Evolutionary conservation across 2,797 vertebrate genomes (phyloP).

Genomic region (Phataginus tricuspis): DNA sequence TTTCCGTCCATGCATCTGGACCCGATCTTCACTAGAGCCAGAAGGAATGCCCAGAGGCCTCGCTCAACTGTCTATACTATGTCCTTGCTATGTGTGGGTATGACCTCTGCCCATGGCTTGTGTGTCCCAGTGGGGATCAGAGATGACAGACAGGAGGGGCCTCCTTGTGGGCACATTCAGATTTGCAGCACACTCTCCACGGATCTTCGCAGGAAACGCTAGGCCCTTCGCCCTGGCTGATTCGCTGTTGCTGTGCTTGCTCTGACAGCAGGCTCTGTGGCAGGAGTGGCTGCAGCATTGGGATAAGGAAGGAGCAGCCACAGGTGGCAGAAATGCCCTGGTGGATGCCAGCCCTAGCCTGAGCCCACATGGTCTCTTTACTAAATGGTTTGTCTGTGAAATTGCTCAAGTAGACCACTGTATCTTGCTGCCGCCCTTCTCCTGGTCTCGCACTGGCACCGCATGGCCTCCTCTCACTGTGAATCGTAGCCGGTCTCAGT

Average conservation of each 20-base stretch:
- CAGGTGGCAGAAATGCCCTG: not conserved
- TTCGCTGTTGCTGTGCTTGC: not conserved
- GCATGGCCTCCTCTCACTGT: conserved; percentile 76
- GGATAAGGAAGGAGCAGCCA: conserved; percentile 40
- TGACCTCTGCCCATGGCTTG: not conserved
- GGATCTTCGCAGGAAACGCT: not conserved
- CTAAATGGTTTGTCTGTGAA: conserved; percentile 51
- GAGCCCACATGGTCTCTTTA: conserved; percentile 38
- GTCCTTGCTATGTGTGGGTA: not conserved
- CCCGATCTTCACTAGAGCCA: not conserved
- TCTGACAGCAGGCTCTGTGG: not conserved
- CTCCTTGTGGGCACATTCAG: not conserved
- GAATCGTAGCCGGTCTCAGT: conserved; percentile 64
- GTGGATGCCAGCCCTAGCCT: conserved; percentile 29
- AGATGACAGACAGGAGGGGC: not conserved
- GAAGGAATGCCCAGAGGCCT: not conserved
- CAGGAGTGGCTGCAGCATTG: not conserved
- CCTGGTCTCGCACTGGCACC: conserved; percentile 58
- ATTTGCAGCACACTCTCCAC: not conserved
- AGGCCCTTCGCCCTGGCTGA: not conserved
- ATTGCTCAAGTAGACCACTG: conserved; percentile 24
- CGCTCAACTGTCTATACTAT: not conserved
- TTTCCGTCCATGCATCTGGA: conserved; percentile 9
- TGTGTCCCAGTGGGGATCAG: not conserved
- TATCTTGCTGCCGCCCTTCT: conserved; percentile 35